Percentiles rank a stretch among this genome's conserved stretches.
phyloP scores from a whole-genome alignment of 2,888 invertebrate species.

The Mythimna pallens region DNA sequence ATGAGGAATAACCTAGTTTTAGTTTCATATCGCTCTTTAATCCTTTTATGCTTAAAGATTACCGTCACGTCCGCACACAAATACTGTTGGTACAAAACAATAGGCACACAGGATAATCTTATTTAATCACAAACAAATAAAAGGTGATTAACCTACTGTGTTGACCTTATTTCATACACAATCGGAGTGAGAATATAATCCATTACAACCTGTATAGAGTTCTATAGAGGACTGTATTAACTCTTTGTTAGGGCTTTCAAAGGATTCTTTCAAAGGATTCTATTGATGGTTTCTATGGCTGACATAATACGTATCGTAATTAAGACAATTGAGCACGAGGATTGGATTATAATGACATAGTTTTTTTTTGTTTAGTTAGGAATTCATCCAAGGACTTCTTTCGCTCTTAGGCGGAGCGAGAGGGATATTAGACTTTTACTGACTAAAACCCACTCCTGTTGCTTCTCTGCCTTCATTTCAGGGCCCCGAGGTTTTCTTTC shows the following conservation, averaged over 20 bases:
- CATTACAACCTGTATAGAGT: not conserved
- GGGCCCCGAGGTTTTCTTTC: no score
- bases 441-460: no score
- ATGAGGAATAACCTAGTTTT: not conserved
- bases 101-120: slow-evolving; percentile 40
- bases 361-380: no score
- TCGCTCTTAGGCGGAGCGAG: no score
- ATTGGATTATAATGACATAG: slow-evolving; percentile 1
- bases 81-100: slow-evolving; percentile 20
- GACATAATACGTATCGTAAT: slow-evolving; percentile 16
- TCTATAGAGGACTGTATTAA: not conserved
- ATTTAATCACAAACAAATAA: slow-evolving; percentile 31
- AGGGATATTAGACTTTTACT: no score
- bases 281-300: not conserved
- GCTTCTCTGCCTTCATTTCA: no score
- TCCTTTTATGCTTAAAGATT: slow-evolving; percentile 21
- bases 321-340: not conserved
- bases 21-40: slow-evolving; percentile 5
- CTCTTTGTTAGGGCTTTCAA: slow-evolving; percentile 14
- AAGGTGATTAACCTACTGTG: slow-evolving; percentile 44
- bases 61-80: slow-evolving; percentile 19
- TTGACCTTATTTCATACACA: slow-evolving; percentile 25
- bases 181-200: slow-evolving; percentile 16
- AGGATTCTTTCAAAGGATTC: slow-evolving; percentile 16
- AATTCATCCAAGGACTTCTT: no score